Conservation (phyloP, 2,797 vertebrate genomes). For the Crenichthys baileyi region DNA sequence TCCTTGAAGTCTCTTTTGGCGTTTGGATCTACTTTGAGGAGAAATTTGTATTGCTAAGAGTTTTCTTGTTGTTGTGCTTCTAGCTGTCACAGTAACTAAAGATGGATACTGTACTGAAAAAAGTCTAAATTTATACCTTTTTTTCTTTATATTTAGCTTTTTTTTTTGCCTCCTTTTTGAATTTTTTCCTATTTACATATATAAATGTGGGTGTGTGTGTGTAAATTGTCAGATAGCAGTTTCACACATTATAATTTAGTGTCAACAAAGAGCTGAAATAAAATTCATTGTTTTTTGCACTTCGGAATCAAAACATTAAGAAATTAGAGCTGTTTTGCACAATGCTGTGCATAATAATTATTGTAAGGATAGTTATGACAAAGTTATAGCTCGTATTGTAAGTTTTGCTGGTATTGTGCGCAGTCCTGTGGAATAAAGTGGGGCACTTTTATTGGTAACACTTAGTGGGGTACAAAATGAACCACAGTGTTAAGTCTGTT, state of each 20-base stretch:
- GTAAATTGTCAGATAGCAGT: background rate
- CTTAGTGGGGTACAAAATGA: constrained; percentile 5
- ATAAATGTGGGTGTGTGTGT: background rate
- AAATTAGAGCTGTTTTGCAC: background rate
- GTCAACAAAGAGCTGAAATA: background rate
- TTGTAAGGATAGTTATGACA: background rate
- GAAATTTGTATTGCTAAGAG: constrained; percentile 16
- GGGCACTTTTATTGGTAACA: background rate
- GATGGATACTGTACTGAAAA: background rate
- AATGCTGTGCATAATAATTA: background rate
- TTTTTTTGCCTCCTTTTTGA: background rate
- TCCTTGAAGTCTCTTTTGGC: constrained; percentile 15
- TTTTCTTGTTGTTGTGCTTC: constrained; percentile 3
- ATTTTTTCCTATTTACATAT: background rate
- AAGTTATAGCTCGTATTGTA: background rate
- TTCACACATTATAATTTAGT: background rate
- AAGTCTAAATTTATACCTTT: background rate
- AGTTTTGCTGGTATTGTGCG: background rate
- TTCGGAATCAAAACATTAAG: background rate
- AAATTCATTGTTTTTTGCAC: background rate
- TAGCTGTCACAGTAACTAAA: constrained; percentile 6
- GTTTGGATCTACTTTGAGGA: background rate
- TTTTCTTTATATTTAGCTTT: too few relatives aligned
- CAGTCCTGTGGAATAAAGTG: constrained; percentile 7
- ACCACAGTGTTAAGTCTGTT: constrained; percentile 11